Percentiles rank a stretch among this genome's conserved stretches.
These are phyloP conservation scores for Clanis bilineata DNA, from an alignment of 2,888 invertebrate genomes.

Conservation along the genomic window DNA sequence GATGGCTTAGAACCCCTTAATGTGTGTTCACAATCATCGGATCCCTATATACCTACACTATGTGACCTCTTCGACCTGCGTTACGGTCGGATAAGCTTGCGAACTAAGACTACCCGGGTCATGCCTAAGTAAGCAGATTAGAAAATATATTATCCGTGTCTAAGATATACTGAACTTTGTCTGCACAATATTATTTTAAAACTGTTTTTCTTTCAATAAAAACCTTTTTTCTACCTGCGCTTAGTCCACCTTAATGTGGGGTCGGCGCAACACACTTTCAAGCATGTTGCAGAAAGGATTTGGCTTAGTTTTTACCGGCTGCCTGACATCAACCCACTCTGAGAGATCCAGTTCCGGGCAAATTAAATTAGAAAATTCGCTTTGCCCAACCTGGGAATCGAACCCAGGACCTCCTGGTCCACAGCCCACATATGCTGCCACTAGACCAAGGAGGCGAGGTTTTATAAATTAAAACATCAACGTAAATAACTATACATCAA, in stretches of 20 bases:
- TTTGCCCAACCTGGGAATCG: no score
- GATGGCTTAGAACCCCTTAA: conserved; percentile 42
- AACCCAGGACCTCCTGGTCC: no score
- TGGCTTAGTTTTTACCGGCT: no score
- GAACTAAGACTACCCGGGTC: conserved; percentile 19
- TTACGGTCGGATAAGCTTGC: conserved; percentile 24
- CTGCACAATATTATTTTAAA: neutral
- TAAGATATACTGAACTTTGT: neutral
- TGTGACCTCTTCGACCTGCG: conserved; percentile 31
- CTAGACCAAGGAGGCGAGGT: no score
- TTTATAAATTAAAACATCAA: neutral
- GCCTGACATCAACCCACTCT: no score
- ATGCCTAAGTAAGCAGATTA: conserved; percentile 10
- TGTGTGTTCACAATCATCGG: conserved; percentile 31
- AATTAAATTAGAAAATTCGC: no score
- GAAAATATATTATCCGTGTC: neutral
- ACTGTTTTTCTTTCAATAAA: neutral
- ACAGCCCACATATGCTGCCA: no score
- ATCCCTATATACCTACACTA: conserved; percentile 28
- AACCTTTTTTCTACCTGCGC: no score
- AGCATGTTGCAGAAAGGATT: no score
- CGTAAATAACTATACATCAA: neutral
- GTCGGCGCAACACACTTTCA: no score
- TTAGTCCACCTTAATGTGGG: no score
- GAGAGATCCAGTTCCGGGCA: no score